Percentiles rank a stretch among this genome's conserved stretches.
Conservation (phyloP, 2,888 invertebrate genomes). For the Ophion obscuratus region DNA sequence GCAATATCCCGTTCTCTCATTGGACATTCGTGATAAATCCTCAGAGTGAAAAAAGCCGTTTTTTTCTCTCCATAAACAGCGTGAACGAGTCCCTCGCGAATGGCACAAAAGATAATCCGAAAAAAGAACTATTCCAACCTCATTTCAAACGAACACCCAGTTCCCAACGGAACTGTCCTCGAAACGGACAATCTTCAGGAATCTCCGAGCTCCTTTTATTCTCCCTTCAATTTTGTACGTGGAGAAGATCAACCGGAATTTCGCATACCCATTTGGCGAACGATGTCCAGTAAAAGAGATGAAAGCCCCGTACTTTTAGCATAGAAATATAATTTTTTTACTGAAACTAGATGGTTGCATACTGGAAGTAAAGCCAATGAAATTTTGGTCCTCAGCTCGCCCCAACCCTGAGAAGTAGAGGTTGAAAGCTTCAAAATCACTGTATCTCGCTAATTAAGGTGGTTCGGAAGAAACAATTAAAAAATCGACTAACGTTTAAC, state of each 20-base stretch:
- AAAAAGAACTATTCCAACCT: neutral
- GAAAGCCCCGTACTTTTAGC: too few relatives aligned
- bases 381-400: too few relatives aligned
- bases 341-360: too few relatives aligned
- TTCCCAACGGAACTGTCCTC: neutral
- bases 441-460: too few relatives aligned
- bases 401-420: too few relatives aligned
- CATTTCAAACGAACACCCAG: neutral
- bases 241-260: neutral
- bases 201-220: neutral
- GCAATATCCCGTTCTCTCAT: slow-evolving; percentile 40
- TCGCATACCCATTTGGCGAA: slow-evolving; percentile 14
- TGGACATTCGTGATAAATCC: slow-evolving; percentile 6
- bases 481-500: too few relatives aligned
- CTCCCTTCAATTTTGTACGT: neutral
- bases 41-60: neutral
- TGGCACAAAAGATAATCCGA: neutral
- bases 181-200: slow-evolving; percentile 6
- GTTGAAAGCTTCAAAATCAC: too few relatives aligned
- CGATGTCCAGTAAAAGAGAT: neutral
- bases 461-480: too few relatives aligned
- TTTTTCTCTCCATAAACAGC: neutral
- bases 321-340: too few relatives aligned
- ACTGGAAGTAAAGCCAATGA: too few relatives aligned
- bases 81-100: neutral